A percentile compares a stretch with the other conserved stretches of the same genome.
Evolutionary conservation across 2,797 vertebrate genomes (phyloP).

Genomic region (Fringilla coelebs): DNA sequence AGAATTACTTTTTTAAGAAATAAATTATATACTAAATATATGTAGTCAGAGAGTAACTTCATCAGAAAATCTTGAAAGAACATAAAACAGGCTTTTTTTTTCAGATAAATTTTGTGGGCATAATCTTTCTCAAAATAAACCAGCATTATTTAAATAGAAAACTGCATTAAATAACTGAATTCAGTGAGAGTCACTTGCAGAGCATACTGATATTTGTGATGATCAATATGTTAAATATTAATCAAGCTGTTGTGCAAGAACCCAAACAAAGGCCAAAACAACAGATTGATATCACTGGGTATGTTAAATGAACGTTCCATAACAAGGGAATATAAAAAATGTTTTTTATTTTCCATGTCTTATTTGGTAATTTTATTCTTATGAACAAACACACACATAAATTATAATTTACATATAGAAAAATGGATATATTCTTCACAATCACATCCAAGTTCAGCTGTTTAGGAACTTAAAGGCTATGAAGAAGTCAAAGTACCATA

Average conservation of each 20-base stretch:
- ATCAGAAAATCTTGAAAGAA: not conserved
- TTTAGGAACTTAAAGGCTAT: not conserved
- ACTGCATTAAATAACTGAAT: not conserved
- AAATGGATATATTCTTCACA: not conserved
- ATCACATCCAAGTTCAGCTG: not conserved
- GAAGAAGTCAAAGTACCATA: not conserved
- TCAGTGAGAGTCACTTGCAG: not conserved
- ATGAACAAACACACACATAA: not conserved
- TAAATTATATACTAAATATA: not conserved
- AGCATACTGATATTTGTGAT: not conserved
- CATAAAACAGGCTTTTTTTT: not conserved
- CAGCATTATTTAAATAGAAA: not conserved
- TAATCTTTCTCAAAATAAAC: not conserved
- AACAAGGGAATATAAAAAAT: not conserved
- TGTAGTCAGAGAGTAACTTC: not conserved
- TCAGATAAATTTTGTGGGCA: not conserved
- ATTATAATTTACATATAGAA: not conserved
- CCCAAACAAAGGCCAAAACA: not conserved
- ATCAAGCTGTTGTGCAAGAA: not conserved
- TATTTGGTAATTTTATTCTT: not conserved
- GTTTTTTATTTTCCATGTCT: rapidly evolving
- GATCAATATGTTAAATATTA: not conserved
- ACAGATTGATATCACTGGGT: not conserved
- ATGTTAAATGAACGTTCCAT: not conserved
- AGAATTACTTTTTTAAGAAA: not conserved